phyloP scores from a whole-genome alignment of 2,113 vertebrate genomes.

The Chionis minor region DNA sequence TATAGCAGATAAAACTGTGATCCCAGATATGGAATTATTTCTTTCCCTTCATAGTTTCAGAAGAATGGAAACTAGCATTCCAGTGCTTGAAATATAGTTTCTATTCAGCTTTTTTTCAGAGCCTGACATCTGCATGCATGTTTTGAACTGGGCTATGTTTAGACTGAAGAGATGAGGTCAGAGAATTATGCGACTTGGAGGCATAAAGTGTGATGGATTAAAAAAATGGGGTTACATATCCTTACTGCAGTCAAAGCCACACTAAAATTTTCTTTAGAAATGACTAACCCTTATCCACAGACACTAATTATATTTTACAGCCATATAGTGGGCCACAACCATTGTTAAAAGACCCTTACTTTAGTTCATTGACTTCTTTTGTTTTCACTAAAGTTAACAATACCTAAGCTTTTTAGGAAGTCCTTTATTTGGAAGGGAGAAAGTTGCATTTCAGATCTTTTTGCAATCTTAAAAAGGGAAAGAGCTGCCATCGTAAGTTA shows the following conservation, averaged over 20 bases:
- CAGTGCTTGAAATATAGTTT: neutral
- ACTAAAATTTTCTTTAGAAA: neutral
- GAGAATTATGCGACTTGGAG: neutral
- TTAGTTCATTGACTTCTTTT: neutral
- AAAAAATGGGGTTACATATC: neutral
- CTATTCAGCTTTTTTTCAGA: neutral
- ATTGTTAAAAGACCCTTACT: neutral
- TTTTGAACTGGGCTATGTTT: neutral
- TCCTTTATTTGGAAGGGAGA: neutral
- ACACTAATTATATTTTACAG: neutral
- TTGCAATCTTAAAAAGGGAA: neutral
- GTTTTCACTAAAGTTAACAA: neutral
- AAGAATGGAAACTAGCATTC: neutral
- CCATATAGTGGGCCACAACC: neutral
- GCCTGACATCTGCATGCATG: neutral
- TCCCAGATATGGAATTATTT: neutral
- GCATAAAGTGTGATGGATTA: neutral
- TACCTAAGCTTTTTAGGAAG: neutral
- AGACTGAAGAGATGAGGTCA: neutral
- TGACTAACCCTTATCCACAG: neutral
- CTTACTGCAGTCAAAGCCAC: neutral
- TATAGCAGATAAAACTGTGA: neutral
- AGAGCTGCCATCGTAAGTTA: neutral
- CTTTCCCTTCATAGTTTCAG: neutral
- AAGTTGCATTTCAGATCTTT: neutral